Percentiles rank a stretch among this genome's conserved stretches.
Conservation (phyloP, 2,888 invertebrate species). For the Dasypolia templi region DNA sequence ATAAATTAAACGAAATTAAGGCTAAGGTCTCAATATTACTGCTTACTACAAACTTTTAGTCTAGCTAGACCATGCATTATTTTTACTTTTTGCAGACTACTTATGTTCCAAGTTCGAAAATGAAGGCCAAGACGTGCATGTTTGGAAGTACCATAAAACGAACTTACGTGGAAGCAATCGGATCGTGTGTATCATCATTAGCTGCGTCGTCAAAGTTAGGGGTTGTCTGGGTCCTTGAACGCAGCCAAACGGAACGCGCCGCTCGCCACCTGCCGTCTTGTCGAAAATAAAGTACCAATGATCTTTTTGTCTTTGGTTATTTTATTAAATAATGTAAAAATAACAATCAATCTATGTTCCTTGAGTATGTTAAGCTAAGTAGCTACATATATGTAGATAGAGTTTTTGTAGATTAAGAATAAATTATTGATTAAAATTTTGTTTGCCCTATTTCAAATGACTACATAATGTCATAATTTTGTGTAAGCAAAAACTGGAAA, state of each 20-base stretch:
- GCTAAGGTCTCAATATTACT: slow-evolving; percentile 44
- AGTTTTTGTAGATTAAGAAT: not conserved
- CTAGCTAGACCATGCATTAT: slow-evolving; percentile 38
- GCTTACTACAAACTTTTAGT: slow-evolving; percentile 5
- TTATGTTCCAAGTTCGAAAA: slow-evolving; percentile 26
- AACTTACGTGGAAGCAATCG: slow-evolving; percentile 64
- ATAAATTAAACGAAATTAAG: slow-evolving; percentile 27
- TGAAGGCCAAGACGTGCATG: slow-evolving; percentile 34
- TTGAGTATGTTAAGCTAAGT: slow-evolving; percentile 28
- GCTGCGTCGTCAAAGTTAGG: slow-evolving; percentile 67
- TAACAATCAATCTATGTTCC: too few species aligned
- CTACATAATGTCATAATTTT: slow-evolving; percentile 5
- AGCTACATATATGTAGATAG: slow-evolving; percentile 2
- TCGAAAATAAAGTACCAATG: slow-evolving; percentile 57
- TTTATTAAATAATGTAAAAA: slow-evolving; percentile 50
- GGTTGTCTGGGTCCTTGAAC: slow-evolving; percentile 71
- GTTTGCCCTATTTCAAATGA: too few species aligned
- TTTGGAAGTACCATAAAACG: slow-evolving; percentile 45
- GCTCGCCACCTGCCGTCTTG: slow-evolving; percentile 68
- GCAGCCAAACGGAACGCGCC: slow-evolving; percentile 66
- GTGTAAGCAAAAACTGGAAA: slow-evolving; percentile 17
- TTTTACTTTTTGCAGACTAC: slow-evolving; percentile 41
- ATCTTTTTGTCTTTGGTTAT: slow-evolving; percentile 35
- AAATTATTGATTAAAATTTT: too few species aligned
- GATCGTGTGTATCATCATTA: slow-evolving; percentile 69